Evolutionary conservation across 2,113 vertebrate genomes (phyloP), one percentile per base, ranked within the genome.

Genomic region (Odontesthes bonariensis): DNA sequence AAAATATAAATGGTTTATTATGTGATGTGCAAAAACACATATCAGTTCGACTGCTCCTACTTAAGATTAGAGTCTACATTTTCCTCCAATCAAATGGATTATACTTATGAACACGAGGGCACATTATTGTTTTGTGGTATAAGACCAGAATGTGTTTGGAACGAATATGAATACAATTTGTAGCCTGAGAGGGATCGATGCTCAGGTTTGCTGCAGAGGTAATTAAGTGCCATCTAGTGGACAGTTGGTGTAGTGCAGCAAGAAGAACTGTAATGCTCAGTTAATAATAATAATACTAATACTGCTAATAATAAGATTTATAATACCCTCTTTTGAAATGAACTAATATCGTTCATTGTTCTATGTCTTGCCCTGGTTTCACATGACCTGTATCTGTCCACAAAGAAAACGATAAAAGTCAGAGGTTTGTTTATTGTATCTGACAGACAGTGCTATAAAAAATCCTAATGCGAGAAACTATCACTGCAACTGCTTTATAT

Each of bases 141-240:
- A 13, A 35, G 60, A 61, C 10, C 22, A 35, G 9, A 13, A 65
- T 32, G 14, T 72, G 46, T 49, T 52, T 70, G 11, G 20, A 35
- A 10, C 23, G 32, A 78, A 20, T 66, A 46, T 27, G 32, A 69
- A 60, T 16, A 52, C 3, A 40, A 65, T 60, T n/a, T 46, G 22
- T 16, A 47, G 52, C 16, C 23, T 42, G 32, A 69, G 19, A 32
- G 4, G 20, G 38, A 65, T 31, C 5, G 19, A 12, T 5, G 23
- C 22, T 51, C 19, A 22, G 54, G 49, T 70, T 12, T 64, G 72
- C 16, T 59, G 54, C 16, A 38, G 60, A 70, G 61, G 76, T 22
- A 60, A 72, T 69, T 79, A 54, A 82, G 68, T 59, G 85, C 83
- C 85, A 85, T 10, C 85, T 55, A 69, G 68, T 88, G 88, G 89